Evolutionary conservation across 2,797 vertebrate genomes (phyloP).

Genomic region (Darevskia nairensis): DNA sequence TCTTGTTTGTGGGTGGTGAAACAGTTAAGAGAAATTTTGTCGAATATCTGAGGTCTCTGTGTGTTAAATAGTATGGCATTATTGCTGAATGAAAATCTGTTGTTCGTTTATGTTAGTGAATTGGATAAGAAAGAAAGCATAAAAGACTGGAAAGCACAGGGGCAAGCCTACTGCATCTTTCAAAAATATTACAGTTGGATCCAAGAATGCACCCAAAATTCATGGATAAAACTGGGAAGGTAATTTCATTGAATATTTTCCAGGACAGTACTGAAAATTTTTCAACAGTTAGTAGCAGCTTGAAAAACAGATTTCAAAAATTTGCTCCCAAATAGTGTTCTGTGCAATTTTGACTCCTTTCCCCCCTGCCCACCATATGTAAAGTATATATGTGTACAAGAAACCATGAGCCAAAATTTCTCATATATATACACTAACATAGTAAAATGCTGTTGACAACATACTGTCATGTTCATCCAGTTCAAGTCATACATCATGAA

Average conservation of each 20-base stretch:
- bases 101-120: background rate
- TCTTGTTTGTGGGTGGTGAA: no score
- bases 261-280: background rate
- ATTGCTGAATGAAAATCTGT: background rate
- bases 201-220: no score
- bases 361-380: no score
- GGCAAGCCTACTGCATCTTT: no score
- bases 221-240: no score
- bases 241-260: background rate
- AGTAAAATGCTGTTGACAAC: slow-evolving; percentile 33
- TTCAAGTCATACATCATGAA: slow-evolving; percentile 35
- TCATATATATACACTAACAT: background rate
- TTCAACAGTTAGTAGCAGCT: background rate
- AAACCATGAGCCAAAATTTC: no score
- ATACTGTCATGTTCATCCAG: slow-evolving; percentile 3
- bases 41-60: no score
- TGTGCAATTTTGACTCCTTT: no score
- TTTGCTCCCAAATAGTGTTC: background rate
- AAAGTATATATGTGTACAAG: no score
- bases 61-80: background rate
- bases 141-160: background rate
- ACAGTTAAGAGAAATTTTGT: no score
- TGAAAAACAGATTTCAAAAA: background rate
- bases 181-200: no score
- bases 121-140: background rate